A percentile compares a stretch with the other conserved stretches of the same genome.
These are phyloP conservation scores for Lepus timidus DNA, from an alignment of 2,113 vertebrate species.

Conservation along the genomic window DNA sequence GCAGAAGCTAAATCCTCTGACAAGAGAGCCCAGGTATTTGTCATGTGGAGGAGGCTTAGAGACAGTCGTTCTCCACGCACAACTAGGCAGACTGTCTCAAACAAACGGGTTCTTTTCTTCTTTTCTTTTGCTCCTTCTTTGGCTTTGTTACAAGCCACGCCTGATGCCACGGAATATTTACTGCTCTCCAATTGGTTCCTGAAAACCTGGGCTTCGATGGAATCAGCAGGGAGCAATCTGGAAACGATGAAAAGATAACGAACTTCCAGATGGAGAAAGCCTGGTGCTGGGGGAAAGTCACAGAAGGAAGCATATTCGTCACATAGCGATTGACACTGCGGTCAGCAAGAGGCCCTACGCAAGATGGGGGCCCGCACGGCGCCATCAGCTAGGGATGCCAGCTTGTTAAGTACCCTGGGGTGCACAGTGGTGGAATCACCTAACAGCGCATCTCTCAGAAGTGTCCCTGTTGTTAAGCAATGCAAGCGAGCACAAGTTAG, in stretches of 20 bases:
- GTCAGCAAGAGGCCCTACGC: too few relatives aligned
- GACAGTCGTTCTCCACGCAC: neutral
- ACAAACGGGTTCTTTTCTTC: neutral
- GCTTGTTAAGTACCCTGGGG: too few relatives aligned
- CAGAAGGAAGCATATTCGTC: neutral
- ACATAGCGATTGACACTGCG: too few relatives aligned
- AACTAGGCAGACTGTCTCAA: slow-evolving; percentile 19
- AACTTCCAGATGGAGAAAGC: neutral
- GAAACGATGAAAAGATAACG: neutral
- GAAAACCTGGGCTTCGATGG: neutral
- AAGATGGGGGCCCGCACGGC: too few relatives aligned
- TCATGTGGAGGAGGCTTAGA: neutral
- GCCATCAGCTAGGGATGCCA: too few relatives aligned
- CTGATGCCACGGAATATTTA: neutral
- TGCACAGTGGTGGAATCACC: too few relatives aligned
- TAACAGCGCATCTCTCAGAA: too few relatives aligned
- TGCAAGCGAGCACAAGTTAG: neutral
- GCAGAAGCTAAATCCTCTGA: neutral
- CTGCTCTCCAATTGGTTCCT: neutral
- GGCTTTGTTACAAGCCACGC: neutral
- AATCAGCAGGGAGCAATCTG: neutral
- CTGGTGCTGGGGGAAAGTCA: neutral
- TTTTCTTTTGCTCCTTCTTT: neutral
- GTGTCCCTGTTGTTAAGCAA: too few relatives aligned
- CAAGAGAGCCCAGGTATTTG: neutral